A percentile compares a stretch with the other conserved stretches of the same genome.
Conservation (phyloP, 2,888 invertebrate genomes). For the Eurytoma adleriae region DNA sequence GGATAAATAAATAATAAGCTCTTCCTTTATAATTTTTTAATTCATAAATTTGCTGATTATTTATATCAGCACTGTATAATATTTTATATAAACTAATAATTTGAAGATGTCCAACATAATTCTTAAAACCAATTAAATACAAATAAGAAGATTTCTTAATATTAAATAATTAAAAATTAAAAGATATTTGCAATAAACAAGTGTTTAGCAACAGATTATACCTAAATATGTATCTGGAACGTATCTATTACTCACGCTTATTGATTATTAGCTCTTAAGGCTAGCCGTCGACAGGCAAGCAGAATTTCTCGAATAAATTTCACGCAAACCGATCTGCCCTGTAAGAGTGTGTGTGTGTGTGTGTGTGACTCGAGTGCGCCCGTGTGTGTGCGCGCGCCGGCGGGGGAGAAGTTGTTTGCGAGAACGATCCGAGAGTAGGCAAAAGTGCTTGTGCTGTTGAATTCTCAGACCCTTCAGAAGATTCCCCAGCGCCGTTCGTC, state of each 20-base stretch:
- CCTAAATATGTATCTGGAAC: neutral
- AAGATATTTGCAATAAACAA: neutral
- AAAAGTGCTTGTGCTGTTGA: constrained; percentile 36
- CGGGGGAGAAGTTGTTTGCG: constrained; percentile 21
- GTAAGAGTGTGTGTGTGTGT: neutral
- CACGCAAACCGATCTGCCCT: constrained; percentile 1
- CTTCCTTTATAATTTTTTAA: too few relatives aligned
- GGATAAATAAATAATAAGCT: too few relatives aligned
- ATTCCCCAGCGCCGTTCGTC: constrained; percentile 8
- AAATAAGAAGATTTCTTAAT: too few relatives aligned
- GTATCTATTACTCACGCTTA: constrained; percentile 24
- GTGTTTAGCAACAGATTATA: constrained; percentile 14
- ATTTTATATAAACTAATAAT: too few relatives aligned
- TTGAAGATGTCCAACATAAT: too few relatives aligned
- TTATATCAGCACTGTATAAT: too few relatives aligned
- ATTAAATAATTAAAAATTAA: too few relatives aligned
- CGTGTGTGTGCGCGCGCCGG: neutral
- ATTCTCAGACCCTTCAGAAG: constrained; percentile 29
- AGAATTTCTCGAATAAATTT: constrained; percentile 40
- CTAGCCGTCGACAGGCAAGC: constrained; percentile 4
- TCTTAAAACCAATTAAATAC: too few relatives aligned
- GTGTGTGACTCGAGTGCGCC: neutral
- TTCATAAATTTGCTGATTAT: too few relatives aligned
- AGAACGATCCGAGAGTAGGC: constrained; percentile 20
- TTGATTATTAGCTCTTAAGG: constrained; percentile 38